Evolutionary conservation across 2,888 invertebrate species (phyloP), one percentile per base, ranked within the genome.

Genomic region (Plusia festucae): DNA sequence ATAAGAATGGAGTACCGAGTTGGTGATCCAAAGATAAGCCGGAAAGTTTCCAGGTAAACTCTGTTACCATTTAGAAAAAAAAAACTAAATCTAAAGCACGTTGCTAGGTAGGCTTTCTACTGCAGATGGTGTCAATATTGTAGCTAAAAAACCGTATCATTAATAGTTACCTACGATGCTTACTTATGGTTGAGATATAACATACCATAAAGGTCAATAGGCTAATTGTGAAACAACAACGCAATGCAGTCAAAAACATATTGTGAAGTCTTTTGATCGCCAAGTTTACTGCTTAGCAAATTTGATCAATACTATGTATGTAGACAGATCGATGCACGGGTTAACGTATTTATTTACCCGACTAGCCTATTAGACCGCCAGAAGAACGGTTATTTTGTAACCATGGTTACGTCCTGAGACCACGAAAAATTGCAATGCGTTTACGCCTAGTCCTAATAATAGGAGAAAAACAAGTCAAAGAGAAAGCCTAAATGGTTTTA

Each of bases 1-100:
- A 88, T 92, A n/a, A 90, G 82, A 78, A 71, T 85, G 70, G 90
- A 92, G 70, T 91, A 89, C 61, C 70, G 70, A 34, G 60, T 91
- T 16, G 2, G 22, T 40, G 88, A 89, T 49, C 77, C 83, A 0
- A 86, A 82, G 49, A 73, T 91, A n/a, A 86, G 85, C 60, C 74
- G 83, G 30, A 91, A 89, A 81, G 77, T 92, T 32, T 84, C 88
- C 63, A 90, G 90, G 92, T 91, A 80, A 56, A 52, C 2, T 16
- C 2, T 2, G 1, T 27, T 7, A 40, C n/a, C 7, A n/a, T 40
- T 24, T 24, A 24, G 5, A n/a, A 24, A 24, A 24, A 24, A 24
- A 2, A 24, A 24, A 24, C 5, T 24, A 2, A 24, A 24, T 24
- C 5, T n/a, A n/a, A 24, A 27, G 27, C 7, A 27, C 27, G 27